Evolutionary conservation across 2,888 invertebrate species (phyloP).

Genomic region (Kuschelorhynchus macadamiae): DNA sequence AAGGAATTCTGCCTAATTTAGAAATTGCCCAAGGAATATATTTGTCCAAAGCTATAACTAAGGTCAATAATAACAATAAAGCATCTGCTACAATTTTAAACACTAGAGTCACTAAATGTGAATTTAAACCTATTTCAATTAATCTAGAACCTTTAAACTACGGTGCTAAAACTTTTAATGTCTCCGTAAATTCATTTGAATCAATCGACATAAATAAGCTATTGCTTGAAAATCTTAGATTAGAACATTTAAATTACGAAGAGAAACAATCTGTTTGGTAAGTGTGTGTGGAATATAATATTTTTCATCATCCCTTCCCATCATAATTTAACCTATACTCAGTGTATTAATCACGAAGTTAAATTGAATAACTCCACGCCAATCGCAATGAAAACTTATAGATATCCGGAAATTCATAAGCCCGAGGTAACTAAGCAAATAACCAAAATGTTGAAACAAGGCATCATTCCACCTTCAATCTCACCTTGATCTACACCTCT

Average conservation of each 20-base stretch:
- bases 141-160: too few relatives aligned
- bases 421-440: slow-evolving; percentile 57
- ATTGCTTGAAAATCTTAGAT: slow-evolving; percentile 29
- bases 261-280: slow-evolving; percentile 53
- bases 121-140: too few relatives aligned
- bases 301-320: slow-evolving; percentile 55
- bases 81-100: too few relatives aligned
- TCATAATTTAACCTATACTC: slow-evolving; percentile 53
- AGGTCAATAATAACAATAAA: too few relatives aligned
- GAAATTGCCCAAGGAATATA: too few relatives aligned
- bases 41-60: too few relatives aligned
- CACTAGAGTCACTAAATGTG: too few relatives aligned
- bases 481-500: slow-evolving; percentile 54
- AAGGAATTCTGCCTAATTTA: too few relatives aligned
- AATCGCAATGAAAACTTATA: slow-evolving; percentile 54
- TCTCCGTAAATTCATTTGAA: too few relatives aligned
- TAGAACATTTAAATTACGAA: slow-evolving; percentile 56
- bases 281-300: slow-evolving; percentile 54
- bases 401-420: slow-evolving; percentile 57
- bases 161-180: too few relatives aligned
- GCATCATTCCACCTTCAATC: slow-evolving; percentile 54
- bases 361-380: slow-evolving; percentile 48
- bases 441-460: slow-evolving; percentile 50
- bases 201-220: too few relatives aligned
- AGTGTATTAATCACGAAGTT: slow-evolving; percentile 53